A percentile compares a stretch with the other conserved stretches of the same genome.
phyloP scores from a whole-genome alignment of 2,113 vertebrate species.

The Ailuropoda melanoleuca region DNA sequence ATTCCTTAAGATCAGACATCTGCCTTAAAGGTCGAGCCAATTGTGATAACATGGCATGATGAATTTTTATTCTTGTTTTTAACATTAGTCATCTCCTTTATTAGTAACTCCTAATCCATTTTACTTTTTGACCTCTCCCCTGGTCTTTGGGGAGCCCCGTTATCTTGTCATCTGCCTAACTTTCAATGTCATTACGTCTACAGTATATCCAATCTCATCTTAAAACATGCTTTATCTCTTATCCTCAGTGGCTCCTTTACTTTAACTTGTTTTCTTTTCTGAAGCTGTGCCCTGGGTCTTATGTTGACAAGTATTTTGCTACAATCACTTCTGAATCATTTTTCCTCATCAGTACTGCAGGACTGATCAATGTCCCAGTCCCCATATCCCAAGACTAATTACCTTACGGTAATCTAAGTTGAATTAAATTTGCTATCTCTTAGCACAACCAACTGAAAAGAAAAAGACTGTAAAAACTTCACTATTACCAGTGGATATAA shows the following conservation, averaged over 20 bases:
- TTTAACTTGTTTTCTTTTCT: background rate
- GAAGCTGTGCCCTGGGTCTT: background rate
- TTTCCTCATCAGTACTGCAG: background rate
- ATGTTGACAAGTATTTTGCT: background rate
- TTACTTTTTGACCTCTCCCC: background rate
- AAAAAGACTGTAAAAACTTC: background rate
- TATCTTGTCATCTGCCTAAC: background rate
- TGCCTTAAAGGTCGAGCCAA: background rate
- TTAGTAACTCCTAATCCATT: background rate
- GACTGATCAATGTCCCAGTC: background rate
- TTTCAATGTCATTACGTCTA: background rate
- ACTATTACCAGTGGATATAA: background rate
- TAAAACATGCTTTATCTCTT: background rate
- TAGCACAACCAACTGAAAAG: background rate
- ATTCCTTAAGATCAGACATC: background rate
- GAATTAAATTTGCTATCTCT: slow-evolving; percentile 1
- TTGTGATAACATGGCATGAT: background rate
- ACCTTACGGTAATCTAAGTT: background rate
- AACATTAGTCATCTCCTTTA: background rate
- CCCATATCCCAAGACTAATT: background rate
- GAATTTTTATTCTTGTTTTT: background rate
- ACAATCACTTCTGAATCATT: background rate
- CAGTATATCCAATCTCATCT: background rate
- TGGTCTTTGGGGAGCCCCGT: background rate
- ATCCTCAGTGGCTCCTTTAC: background rate